Evolutionary conservation across 1,140 invertebrate genomes (phyloP).

Genomic region (Drosophila tani): DNA sequence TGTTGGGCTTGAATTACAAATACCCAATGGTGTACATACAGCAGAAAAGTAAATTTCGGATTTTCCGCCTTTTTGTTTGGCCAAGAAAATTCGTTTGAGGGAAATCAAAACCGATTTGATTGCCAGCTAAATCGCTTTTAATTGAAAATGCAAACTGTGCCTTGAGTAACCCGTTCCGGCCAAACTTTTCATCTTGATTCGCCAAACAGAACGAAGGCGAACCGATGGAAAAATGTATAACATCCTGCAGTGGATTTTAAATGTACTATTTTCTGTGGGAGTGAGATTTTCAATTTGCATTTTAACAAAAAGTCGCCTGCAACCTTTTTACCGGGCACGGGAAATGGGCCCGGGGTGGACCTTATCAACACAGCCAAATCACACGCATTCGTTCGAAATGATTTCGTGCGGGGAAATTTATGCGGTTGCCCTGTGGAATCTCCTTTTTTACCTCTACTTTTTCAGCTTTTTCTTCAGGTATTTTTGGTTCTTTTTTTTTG

Average conservation of each 20-base stretch:
- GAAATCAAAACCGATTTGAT: slow-evolving; percentile 53
- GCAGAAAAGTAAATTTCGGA: slow-evolving; percentile 33
- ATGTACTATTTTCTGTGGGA: slow-evolving; percentile 66
- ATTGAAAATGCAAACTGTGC: slow-evolving; percentile 63
- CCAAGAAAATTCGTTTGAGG: slow-evolving; percentile 27
- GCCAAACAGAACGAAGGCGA: slow-evolving; percentile 28
- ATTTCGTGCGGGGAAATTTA: slow-evolving; percentile 66
- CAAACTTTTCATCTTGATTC: slow-evolving; percentile 31
- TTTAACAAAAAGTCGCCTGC: slow-evolving; percentile 58
- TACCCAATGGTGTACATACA: slow-evolving; percentile 13
- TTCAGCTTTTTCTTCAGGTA: slow-evolving; percentile 10
- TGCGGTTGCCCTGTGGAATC: slow-evolving; percentile 58
- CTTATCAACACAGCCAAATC: slow-evolving; percentile 71
- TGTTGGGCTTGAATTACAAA: slow-evolving; percentile 27
- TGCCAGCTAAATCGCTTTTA: slow-evolving; percentile 58
- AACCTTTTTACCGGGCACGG: slow-evolving; percentile 41
- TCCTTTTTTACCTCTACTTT: slow-evolving; percentile 31
- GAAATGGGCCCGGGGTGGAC: slow-evolving; percentile 36
- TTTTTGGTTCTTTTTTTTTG: slow-evolving; percentile 22
- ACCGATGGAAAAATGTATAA: slow-evolving; percentile 14
- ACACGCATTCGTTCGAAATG: slow-evolving; percentile 72
- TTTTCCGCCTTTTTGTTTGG: slow-evolving; percentile 33
- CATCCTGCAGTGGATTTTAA: slow-evolving; percentile 42
- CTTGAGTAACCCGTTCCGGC: slow-evolving; percentile 35
- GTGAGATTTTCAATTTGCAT: slow-evolving; percentile 74